phyloP scores from a whole-genome alignment of 2,113 vertebrate species.

The Neolamprologus modestus region DNA sequence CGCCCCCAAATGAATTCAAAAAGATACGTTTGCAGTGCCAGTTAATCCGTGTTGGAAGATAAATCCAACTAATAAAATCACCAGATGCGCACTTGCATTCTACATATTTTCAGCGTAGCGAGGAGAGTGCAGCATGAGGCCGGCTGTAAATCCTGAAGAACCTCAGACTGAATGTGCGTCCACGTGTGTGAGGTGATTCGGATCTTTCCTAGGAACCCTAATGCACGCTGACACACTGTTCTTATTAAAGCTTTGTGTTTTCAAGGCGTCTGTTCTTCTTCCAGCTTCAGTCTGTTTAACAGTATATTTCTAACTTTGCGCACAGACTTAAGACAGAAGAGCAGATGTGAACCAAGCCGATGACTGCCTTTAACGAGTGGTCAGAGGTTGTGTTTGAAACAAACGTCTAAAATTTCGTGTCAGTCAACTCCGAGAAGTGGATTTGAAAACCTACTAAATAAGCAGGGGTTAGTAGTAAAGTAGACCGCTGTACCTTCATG shows the following conservation, averaged over 20 bases:
- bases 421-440: neutral
- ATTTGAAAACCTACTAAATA: neutral
- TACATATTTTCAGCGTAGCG: neutral
- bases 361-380: neutral
- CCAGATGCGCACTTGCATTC: neutral
- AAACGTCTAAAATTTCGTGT: neutral
- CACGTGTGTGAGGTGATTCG: neutral
- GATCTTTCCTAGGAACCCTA: neutral
- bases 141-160: neutral
- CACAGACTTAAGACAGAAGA: neutral
- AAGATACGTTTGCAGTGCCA: neutral
- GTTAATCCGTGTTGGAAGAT: neutral
- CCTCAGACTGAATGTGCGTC: neutral
- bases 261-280: neutral
- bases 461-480: neutral
- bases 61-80: neutral
- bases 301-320: neutral
- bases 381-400: neutral
- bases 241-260: neutral
- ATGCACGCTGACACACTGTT: neutral
- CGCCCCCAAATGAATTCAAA: neutral
- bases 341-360: neutral
- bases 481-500: neutral
- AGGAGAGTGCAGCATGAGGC: neutral
- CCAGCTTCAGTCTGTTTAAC: neutral